Conservation (phyloP, 1,140 invertebrate species). For the Heliconius nattereri region DNA sequence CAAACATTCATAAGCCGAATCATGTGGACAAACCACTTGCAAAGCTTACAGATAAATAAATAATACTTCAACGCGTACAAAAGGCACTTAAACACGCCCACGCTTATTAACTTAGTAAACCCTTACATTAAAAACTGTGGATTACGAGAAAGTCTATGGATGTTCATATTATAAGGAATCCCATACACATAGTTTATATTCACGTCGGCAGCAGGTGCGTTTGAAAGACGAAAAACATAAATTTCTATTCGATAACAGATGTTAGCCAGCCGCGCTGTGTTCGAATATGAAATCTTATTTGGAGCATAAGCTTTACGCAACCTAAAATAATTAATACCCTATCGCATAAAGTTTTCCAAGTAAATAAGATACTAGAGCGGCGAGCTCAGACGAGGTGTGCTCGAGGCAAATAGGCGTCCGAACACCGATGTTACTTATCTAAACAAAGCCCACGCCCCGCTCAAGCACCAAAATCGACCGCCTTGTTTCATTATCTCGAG, state of each 20-base stretch:
- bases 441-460: conserved; percentile 60
- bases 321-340: conserved; percentile 53
- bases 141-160: conserved; percentile 44
- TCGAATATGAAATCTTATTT: conserved; percentile 63
- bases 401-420: conserved; percentile 58
- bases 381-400: conserved; percentile 41
- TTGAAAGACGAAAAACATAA: conserved; percentile 75
- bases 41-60: conserved; percentile 49
- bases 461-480: conserved; percentile 52
- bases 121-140: conserved; percentile 39
- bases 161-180: conserved; percentile 43
- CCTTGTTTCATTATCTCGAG: conserved; percentile 68
- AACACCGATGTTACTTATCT: conserved; percentile 49
- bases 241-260: conserved; percentile 74
- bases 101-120: conserved; percentile 61
- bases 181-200: conserved; percentile 53
- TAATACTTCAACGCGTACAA: conserved; percentile 47
- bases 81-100: conserved; percentile 54
- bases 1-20: conserved; percentile 51
- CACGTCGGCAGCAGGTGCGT: conserved; percentile 67
- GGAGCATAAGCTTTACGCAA: conserved; percentile 55
- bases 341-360: conserved; percentile 25
- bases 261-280: conserved; percentile 60
- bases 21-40: conserved; percentile 60
- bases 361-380: conserved; percentile 39